Base-by-base conservation (phyloP, 2,797 vertebrate genomes). In the Sylvilagus floridanus region DNA sequence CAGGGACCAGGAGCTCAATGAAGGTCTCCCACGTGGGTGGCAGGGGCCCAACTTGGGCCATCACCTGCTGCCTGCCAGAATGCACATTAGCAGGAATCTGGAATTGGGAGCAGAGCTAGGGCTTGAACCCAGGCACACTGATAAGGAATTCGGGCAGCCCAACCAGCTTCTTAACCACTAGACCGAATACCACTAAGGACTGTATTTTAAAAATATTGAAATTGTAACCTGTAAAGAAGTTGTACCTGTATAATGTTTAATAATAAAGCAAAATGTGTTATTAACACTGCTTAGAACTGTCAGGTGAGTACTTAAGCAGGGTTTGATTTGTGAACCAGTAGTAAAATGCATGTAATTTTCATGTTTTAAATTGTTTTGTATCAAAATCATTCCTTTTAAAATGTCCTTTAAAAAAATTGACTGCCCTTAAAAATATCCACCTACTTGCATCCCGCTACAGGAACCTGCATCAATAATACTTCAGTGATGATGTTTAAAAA, bases 401-500 rank as follows among this genome's bases (percentile, higher is more conserved):
- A 22, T 94, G 73, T 72, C 21, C 19, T 75, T 94, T 77, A 10
- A 35, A 83, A 82, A 81, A 87, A 75, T 9, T 47, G 26, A 83
- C n/a, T 86, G 9, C n/a, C n/a, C 93, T 81, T 0, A 6, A 71
- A 90, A 66, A 30, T 68, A 71, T 87, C 96, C 9, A 21, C 16
- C 22, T 16, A 7, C 1, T 16, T 22, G 6, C 1, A 14, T 30
- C 5, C 10, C 9, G 5, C 12, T 94, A 11, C 65, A 99, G 99
- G 99, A 94, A 99, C 99, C 86, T 99, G 99, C 95, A 98, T 99
- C 97, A 99, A 99, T 97, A 99, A 99, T 96, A 99, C 99, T 9
- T 99, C 99, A 0, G 99, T 99, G 94, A 99, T 99, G 99, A 99
- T 99, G 99, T 99, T 99, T 97, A 99, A 99, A 98, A 99, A 99